Evolutionary conservation across 2,888 invertebrate genomes (phyloP), one percentile per base, ranked within the genome.

Genomic region (Apamea anceps): DNA sequence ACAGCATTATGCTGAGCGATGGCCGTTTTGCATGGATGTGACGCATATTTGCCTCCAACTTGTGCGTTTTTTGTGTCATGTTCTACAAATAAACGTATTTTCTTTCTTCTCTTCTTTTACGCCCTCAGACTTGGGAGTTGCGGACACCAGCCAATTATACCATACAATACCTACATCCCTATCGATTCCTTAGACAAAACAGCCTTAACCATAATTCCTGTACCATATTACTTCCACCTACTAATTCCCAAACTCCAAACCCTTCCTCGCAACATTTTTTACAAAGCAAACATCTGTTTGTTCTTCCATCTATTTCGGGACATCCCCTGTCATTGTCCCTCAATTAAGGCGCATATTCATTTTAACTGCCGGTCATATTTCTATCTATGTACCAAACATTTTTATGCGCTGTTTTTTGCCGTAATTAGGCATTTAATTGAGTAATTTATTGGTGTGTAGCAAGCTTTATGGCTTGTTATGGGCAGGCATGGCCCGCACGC

Each of bases 251-350:
- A 62, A 51, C 66, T 63, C 21, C 51, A 78, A 85, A 80, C 72
- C 86, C 80, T 89, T 77, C 48, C 74, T 76, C 82, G 91, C 93
- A 85, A 91, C 90, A 88, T 90, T 94, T 95, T 95, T 96, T 93
- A 93, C 75, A 91, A 90, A 90, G 87, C 80, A 85, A 90, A 93
- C 96, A 96, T 95, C 92, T 96, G 96, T 95, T 95, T 95, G 95
- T 95, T 96, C 93, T 96, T 93, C 90, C 79, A 75, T 94, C 96
- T 96, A 96, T 96, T 96, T 95, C 79, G 63, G 94, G 91, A 91
- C 91, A 93, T 95, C 95, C 94, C 91, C 91, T 93, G 94, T 95
- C 94, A 94, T 95, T 95, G 95, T 94, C 91, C 89, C 92, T 94
- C 96, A 96, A 96, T 96, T 96, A 96, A 93, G 92, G 87, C 90